Evolutionary conservation across 2,797 vertebrate genomes (phyloP).

Genomic region (Sebastes dallii): DNA sequence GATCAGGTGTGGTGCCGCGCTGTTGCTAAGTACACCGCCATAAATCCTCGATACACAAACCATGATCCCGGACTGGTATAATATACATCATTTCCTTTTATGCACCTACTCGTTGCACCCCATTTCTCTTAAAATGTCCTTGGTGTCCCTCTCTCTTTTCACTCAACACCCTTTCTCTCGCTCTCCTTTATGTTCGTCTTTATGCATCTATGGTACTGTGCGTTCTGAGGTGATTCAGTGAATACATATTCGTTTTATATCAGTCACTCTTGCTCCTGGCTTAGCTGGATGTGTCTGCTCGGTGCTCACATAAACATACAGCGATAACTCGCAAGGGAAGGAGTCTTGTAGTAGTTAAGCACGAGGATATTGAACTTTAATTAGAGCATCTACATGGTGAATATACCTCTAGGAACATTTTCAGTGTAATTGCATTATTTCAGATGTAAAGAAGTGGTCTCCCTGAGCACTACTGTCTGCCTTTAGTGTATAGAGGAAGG

Average conservation of each 20-base stretch:
- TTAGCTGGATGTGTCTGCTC: background rate
- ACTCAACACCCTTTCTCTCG: constrained; percentile 20
- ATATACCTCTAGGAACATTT: background rate
- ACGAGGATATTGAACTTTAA: background rate
- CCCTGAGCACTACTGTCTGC: background rate
- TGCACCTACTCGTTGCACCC: constrained; percentile 65
- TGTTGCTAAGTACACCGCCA: constrained; percentile 37
- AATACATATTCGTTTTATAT: constrained; percentile 37
- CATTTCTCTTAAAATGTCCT: constrained; percentile 68
- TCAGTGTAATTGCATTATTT: background rate
- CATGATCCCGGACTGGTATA: constrained; percentile 51
- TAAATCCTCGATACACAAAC: constrained; percentile 73
- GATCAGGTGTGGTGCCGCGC: constrained; percentile 50
- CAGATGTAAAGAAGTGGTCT: background rate
- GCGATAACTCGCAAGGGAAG: background rate
- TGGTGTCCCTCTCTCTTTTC: constrained; percentile 37
- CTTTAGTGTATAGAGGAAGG: background rate
- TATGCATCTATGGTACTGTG: background rate
- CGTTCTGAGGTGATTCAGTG: constrained; percentile 17
- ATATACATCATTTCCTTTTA: constrained; percentile 79
- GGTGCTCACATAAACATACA: constrained; percentile 1
- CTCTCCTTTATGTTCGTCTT: constrained; percentile 22
- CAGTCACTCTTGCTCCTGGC: constrained; percentile 23
- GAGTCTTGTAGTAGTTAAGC: background rate
- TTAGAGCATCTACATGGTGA: background rate